Base-by-base conservation (phyloP, 2,888 invertebrate genomes). In the Syrista parreyssii region DNA sequence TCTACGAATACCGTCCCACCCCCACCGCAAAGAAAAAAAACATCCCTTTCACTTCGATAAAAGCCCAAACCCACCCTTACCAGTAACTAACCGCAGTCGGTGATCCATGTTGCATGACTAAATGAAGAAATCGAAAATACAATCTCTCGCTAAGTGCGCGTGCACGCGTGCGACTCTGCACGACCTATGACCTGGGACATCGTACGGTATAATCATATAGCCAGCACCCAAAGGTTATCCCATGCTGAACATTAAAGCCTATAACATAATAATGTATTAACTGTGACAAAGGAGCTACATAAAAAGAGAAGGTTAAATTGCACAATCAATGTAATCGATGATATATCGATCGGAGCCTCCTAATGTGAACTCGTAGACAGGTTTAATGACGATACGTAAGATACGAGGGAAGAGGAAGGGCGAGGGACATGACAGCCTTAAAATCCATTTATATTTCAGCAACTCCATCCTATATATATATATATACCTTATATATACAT, bases 391-490 rank as follows among this genome's bases (percentile, higher is more conserved):
- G 55, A 55, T 55, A 55, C 0, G 6, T 55, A 23, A 55, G 2
- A 23, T 55, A 15, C 9, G 76, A 75, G 78, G 79, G 78, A 71
- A 76, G 76, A 73, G 78, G 74, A 79, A 76, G 72, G 36, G 69
- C 72, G 68, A 77, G 55, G 76, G 74, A 73, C 68, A 73, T 68
- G 73, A 77, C 68, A 78, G 68, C 76, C 75, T 71, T 55, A 15
- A 55, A 55, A 55, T 55, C 6, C 23, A 55, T 55, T 55, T 23
- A 55, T 2, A 9, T 55, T 23, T 55, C 55, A 55, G 55, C 23
- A 23, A 55, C 23, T 23, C 23, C 55, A 23, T 40, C 40, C 40
- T 15, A 15, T 55, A 55, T 40, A 55, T 23, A 55, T 40, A 6
- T 6, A 40, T 23, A 40, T 40, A 30, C 34, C 34, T 68, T 36